phyloP scores from a whole-genome alignment of 2,888 invertebrate genomes.

The Melangyna quadrimaculata region DNA sequence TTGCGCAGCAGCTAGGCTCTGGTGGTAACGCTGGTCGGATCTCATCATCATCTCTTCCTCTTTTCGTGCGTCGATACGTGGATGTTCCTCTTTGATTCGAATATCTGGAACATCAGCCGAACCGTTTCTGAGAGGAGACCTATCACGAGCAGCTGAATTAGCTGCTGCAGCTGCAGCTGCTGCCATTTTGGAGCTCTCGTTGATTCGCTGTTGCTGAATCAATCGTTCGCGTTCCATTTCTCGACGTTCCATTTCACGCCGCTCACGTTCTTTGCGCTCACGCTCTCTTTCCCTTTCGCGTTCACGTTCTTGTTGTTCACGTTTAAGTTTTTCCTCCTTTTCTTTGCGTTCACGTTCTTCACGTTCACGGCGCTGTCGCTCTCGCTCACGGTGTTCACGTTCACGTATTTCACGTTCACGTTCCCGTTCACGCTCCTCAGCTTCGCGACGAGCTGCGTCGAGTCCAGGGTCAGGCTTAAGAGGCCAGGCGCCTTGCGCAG shows the following conservation, averaged over 20 bases:
- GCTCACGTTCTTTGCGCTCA: constrained; percentile 83
- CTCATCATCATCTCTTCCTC: constrained; percentile 82
- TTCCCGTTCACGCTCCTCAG: constrained; percentile 82
- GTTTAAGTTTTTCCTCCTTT: constrained; percentile 82
- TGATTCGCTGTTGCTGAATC: constrained; percentile 83
- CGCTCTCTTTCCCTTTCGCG: constrained; percentile 84
- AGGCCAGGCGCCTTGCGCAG: constrained; percentile 83
- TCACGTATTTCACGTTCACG: constrained; percentile 80
- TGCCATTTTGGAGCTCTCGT: constrained; percentile 81
- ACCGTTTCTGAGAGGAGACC: constrained; percentile 87
- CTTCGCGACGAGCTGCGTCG: constrained; percentile 84
- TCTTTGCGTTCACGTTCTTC: constrained; percentile 81
- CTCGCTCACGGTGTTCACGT: constrained; percentile 80
- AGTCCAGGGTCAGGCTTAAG: constrained; percentile 82
- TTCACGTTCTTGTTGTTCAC: constrained; percentile 83
- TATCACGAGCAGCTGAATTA: constrained; percentile 81
- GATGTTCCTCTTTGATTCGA: constrained; percentile 80
- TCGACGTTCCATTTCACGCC: constrained; percentile 83
- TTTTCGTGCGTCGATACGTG: constrained; percentile 78
- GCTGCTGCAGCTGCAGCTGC: constrained; percentile 78
- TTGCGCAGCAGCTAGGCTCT: constrained; percentile 80
- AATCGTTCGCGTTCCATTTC: constrained; percentile 85
- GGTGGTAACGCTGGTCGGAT: constrained; percentile 83
- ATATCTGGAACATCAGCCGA: constrained; percentile 78
- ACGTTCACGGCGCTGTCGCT: constrained; percentile 80